Base-by-base conservation (phyloP, 2,113 vertebrate species). In the Piaya cayana region DNA sequence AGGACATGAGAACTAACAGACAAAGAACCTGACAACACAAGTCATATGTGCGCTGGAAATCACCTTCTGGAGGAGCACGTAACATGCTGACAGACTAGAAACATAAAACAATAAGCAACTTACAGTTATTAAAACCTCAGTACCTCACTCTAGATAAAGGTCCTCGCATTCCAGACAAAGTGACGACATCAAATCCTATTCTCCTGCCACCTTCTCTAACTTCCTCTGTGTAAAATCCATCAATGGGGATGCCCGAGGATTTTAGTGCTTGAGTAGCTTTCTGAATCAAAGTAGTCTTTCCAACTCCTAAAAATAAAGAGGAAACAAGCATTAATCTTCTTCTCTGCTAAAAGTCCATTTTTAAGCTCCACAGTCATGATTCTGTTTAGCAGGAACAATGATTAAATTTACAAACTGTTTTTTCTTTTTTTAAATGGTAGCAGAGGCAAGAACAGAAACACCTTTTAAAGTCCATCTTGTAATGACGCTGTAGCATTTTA, bases 151-250 rank as follows among this genome's bases (percentile, higher is more conserved):
- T 98, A 90, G 99, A 99, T 88, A 99, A 98, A 93, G 96, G 98
- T 59, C 98, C 99, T 95, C 98, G 98, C 75, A 97, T 96, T 79
- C 99, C 99, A 32, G 98, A 97, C 87, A 99, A 75, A 6, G 99
- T 99, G 97, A 99, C 98, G 8, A 99, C 98, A 96, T 99, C 99
- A 93, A 99, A 99, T 90, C 99, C 99, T 32, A 98, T 97, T 97
- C 99, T 98, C 72, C 98, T 98, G 71, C 98, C 98, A 58, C 98
- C 97, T 84, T 98, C 98, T 84, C 99, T 98, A 88, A 99, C 98
- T 97, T 99, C 99, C 90, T 99, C 98, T 3, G 99, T 99, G 96
- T 99, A 99, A 97, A 99, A 99, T n/a, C 99, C 99, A 82, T 99
- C 98, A 15, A 98, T 87, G 18, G 96, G 90, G 86, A 98, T 26